phyloP scores from a whole-genome alignment of 2,888 invertebrate genomes.

The Allygus modestus region DNA sequence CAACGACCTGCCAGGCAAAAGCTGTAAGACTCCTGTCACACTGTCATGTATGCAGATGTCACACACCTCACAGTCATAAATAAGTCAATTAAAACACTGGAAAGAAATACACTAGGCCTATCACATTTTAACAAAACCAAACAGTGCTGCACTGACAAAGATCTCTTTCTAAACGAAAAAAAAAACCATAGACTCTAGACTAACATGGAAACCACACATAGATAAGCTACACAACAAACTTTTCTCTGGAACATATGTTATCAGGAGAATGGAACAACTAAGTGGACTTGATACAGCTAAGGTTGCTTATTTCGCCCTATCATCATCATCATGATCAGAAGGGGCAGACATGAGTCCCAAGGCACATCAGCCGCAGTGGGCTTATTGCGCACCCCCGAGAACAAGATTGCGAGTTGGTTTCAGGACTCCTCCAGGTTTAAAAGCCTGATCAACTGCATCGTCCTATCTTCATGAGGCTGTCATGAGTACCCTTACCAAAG shows the following conservation, averaged over 20 bases:
- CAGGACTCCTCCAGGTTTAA: too few relatives aligned
- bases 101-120: neutral
- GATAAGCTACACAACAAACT: neutral
- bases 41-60: neutral
- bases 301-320: too few relatives aligned
- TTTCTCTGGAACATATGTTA: constrained; percentile 6
- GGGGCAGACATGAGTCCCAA: too few relatives aligned
- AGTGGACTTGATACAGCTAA: too few relatives aligned
- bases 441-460: too few relatives aligned
- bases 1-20: neutral
- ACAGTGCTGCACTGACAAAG: constrained; percentile 15
- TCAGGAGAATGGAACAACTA: constrained; percentile 11
- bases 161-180: neutral
- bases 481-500: too few relatives aligned
- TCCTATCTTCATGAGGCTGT: too few relatives aligned
- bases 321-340: too few relatives aligned
- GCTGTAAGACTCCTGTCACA: neutral
- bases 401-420: too few relatives aligned
- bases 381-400: too few relatives aligned
- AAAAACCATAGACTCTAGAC: neutral
- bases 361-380: too few relatives aligned
- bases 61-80: neutral
- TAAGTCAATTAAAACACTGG: neutral
- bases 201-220: constrained; percentile 19
- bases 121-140: neutral